Conservation (phyloP, 2,113 vertebrate species). For the Tiliqua scincoides region DNA sequence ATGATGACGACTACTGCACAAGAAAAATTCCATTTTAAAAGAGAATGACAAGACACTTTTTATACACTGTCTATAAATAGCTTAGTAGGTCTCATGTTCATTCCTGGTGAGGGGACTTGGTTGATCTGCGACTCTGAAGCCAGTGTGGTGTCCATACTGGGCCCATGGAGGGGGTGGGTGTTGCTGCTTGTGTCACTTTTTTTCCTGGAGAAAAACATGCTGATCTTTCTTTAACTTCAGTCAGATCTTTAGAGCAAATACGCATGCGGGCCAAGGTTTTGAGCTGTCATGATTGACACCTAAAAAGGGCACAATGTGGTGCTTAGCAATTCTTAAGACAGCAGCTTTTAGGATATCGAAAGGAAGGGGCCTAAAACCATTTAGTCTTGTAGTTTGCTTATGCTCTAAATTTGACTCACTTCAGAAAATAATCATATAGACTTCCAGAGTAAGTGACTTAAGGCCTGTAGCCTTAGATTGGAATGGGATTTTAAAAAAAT, state of each 20-base stretch:
- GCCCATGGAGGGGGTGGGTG: not conserved
- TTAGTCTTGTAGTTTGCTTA: not conserved
- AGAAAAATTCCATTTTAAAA: conserved; percentile 8
- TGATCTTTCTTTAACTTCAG: not conserved
- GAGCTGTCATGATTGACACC: not conserved
- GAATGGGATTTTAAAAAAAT: conserved; percentile 30
- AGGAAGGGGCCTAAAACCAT: not conserved
- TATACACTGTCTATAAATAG: conserved; percentile 1
- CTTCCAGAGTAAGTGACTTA: not conserved
- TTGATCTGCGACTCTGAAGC: not conserved
- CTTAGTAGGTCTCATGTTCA: not conserved
- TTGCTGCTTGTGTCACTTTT: not conserved
- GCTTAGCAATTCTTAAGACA: not conserved
- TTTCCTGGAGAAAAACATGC: not conserved
- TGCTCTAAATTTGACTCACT: not conserved
- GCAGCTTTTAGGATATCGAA: not conserved
- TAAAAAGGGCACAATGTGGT: not conserved
- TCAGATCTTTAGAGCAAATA: not conserved
- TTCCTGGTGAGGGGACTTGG: not conserved
- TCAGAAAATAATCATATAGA: not conserved
- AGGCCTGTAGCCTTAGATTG: not conserved
- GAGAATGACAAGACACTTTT: conserved; percentile 3
- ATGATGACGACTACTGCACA: not conserved
- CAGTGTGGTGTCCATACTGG: not conserved
- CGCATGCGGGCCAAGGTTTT: not conserved